phyloP scores from a whole-genome alignment of 2,113 vertebrate species.

The Myotis davidii region DNA sequence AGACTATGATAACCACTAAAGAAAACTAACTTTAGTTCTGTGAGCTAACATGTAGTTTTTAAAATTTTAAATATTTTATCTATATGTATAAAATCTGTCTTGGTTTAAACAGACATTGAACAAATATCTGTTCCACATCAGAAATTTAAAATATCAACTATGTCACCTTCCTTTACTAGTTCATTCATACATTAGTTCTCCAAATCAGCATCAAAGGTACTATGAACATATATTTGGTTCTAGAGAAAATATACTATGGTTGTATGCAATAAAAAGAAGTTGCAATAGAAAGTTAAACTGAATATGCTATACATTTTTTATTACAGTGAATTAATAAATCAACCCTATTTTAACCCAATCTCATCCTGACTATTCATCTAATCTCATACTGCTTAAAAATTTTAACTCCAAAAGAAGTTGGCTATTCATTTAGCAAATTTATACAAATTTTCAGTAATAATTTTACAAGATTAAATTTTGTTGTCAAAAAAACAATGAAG shows the following conservation, averaged over 20 bases:
- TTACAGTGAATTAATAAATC: neutral
- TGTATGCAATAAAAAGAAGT: slow-evolving; percentile 6
- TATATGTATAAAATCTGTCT: neutral
- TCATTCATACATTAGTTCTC: neutral
- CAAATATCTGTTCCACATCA: neutral
- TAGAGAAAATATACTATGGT: neutral
- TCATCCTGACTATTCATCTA: neutral
- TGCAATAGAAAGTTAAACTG: slow-evolving; percentile 1
- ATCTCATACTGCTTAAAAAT: neutral
- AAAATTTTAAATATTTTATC: slow-evolving; percentile 38
- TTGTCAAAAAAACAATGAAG: neutral
- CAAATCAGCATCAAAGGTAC: slow-evolving; percentile 2
- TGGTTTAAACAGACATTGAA: neutral
- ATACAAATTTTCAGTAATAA: neutral
- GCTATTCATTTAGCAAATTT: slow-evolving; percentile 1
- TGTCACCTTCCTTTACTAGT: slow-evolving; percentile 8
- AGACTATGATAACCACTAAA: neutral
- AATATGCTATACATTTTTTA: neutral
- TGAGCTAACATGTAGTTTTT: neutral
- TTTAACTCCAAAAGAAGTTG: neutral
- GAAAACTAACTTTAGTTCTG: neutral
- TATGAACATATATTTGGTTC: neutral
- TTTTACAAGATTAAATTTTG: slow-evolving; percentile 26
- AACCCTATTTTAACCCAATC: neutral
- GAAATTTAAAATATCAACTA: slow-evolving; percentile 5